phyloP scores from a whole-genome alignment of 2,888 invertebrate genomes.

The Phytoseiulus persimilis region DNA sequence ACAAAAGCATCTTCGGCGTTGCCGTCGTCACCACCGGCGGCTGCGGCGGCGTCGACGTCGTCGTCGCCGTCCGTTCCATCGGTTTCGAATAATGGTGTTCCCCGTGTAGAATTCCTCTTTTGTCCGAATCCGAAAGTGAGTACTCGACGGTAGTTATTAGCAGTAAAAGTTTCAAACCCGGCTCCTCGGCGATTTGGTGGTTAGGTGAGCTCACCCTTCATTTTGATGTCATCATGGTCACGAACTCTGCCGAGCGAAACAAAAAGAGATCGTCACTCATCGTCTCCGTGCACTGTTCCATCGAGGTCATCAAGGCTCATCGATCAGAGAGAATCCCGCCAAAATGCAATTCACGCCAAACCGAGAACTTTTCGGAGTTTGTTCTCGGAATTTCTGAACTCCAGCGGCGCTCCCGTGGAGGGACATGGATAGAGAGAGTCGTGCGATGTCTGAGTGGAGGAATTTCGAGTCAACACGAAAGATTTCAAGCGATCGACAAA shows the following conservation, averaged over 20 bases:
- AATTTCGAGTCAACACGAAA: too few species aligned
- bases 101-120: neutral
- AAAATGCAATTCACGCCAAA: neutral
- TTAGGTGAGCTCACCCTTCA: constrained; percentile 41
- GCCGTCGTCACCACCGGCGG: neutral
- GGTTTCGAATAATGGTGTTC: neutral
- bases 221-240: constrained; percentile 47
- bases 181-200: constrained; percentile 5
- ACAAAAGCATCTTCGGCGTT: neutral
- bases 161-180: constrained; percentile 5
- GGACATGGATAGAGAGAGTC: too few species aligned
- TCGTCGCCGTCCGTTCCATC: neutral
- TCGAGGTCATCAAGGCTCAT: neutral
- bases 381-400: too few species aligned
- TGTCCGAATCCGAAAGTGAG: neutral
- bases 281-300: neutral
- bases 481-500: neutral
- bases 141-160: neutral
- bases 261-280: neutral
- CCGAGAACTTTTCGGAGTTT: neutral
- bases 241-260: constrained; percentile 45
- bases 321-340: neutral
- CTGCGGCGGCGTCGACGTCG: too few species aligned
- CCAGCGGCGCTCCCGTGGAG: too few species aligned
- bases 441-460: too few species aligned